phyloP scores from a whole-genome alignment of 2,113 vertebrate genomes.

The Sorex fumeus region DNA sequence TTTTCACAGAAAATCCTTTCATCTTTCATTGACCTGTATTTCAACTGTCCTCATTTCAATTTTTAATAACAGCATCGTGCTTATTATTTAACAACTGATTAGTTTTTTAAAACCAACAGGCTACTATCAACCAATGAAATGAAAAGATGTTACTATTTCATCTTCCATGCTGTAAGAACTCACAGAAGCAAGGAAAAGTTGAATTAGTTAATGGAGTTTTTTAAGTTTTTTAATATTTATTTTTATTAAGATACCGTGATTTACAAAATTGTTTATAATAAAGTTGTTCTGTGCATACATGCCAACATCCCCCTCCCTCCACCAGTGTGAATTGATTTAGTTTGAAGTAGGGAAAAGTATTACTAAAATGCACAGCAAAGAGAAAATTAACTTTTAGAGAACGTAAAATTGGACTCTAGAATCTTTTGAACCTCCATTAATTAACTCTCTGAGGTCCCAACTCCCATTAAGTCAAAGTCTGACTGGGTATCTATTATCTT shows the following conservation, averaged over 20 bases:
- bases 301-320: no score
- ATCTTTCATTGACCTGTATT: slow-evolving; percentile 70
- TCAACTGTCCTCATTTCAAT: slow-evolving; percentile 58
- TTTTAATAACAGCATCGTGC: slow-evolving; percentile 55
- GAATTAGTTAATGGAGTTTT: no score
- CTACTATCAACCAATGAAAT: slow-evolving; percentile 28
- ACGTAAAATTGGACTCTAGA: neutral
- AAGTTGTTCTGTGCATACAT: no score
- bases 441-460: no score
- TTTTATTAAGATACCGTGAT: no score
- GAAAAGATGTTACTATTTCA: slow-evolving; percentile 20
- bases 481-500: neutral
- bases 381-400: neutral
- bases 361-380: neutral
- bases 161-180: slow-evolving; percentile 34
- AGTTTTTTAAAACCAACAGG: slow-evolving; percentile 58
- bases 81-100: slow-evolving; percentile 59
- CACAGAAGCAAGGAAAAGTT: neutral
- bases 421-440: neutral
- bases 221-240: no score
- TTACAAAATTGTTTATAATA: no score
- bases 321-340: neutral
- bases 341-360: slow-evolving; percentile 41
- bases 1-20: slow-evolving; percentile 65
- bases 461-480: neutral